Conservation (phyloP, 2,113 vertebrate genomes). For the Mus pahari region DNA sequence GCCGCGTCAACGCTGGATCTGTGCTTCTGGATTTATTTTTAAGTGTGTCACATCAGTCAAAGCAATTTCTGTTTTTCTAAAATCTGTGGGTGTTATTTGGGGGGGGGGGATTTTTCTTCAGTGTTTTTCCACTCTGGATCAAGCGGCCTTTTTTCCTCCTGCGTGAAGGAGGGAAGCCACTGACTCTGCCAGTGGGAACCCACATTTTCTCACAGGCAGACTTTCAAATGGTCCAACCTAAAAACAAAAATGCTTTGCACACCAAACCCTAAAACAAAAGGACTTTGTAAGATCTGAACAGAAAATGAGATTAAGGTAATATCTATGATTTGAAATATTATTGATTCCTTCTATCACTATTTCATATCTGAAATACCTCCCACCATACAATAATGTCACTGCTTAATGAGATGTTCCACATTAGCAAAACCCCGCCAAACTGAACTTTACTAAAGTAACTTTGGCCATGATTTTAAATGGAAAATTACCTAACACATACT, state of each 20-base stretch:
- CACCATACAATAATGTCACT: background rate
- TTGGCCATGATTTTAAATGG: constrained; percentile 10
- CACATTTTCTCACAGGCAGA: constrained; percentile 74
- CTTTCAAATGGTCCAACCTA: constrained; percentile 64
- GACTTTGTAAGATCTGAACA: constrained; percentile 20
- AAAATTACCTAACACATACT: constrained; percentile 28
- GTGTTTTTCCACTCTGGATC: constrained; percentile 82
- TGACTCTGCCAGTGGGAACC: constrained; percentile 63
- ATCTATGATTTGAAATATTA: constrained; percentile 53
- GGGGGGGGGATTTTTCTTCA: constrained; percentile 41
- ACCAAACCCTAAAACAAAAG: constrained; percentile 67
- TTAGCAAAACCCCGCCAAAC: constrained; percentile 6
- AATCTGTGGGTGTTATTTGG: constrained; percentile 63
- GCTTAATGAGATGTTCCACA: background rate
- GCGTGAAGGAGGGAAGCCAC: constrained; percentile 72
- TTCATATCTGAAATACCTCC: background rate
- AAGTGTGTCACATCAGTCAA: constrained; percentile 80
- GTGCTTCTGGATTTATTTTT: constrained; percentile 27
- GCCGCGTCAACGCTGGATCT: constrained; percentile 68
- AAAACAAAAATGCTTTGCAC: constrained; percentile 70
- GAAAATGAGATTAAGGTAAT: background rate
- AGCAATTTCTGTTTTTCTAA: constrained; percentile 80
- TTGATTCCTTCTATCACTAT: constrained; percentile 5
- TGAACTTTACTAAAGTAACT: background rate
- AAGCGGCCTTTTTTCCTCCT: constrained; percentile 56